Conservation (phyloP, 2,888 invertebrate species). For the Ichneumon xanthorius region DNA sequence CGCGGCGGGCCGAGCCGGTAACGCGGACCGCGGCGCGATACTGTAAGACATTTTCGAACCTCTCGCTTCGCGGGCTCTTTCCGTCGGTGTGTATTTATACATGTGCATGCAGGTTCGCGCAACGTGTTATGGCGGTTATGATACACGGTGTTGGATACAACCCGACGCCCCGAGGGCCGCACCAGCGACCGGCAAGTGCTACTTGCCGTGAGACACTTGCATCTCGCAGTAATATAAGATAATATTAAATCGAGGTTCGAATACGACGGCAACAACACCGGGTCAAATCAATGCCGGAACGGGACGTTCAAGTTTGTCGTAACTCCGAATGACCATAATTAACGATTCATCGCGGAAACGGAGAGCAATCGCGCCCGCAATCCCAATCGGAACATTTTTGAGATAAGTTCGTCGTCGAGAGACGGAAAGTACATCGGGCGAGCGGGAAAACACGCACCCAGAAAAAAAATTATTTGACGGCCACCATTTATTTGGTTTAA, state of each 20-base stretch:
- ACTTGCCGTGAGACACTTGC: constrained; percentile 58
- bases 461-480: too few relatives aligned
- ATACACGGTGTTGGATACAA: neutral
- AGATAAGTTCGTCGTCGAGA: constrained; percentile 1
- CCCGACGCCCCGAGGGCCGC: constrained; percentile 22
- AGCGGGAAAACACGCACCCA: neutral
- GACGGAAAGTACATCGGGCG: neutral
- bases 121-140: constrained; percentile 21
- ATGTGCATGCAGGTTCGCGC: constrained; percentile 6
- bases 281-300: constrained; percentile 60
- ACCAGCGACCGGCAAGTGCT: constrained; percentile 40
- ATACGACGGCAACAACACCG: constrained; percentile 42
- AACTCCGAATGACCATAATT: constrained; percentile 54
- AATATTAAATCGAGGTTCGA: constrained; percentile 61
- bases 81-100: constrained; percentile 36
- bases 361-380: constrained; percentile 9
- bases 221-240: constrained; percentile 56
- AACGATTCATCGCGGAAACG: constrained; percentile 27
- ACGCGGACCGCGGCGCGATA: constrained; percentile 61
- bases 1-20: constrained; percentile 65
- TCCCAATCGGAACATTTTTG: neutral
- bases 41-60: constrained; percentile 60
- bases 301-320: constrained; percentile 57
- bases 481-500: too few relatives aligned
- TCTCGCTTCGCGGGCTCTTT: constrained; percentile 59